phyloP scores from a whole-genome alignment of 2,113 vertebrate species.

The Panthera tigris region DNA sequence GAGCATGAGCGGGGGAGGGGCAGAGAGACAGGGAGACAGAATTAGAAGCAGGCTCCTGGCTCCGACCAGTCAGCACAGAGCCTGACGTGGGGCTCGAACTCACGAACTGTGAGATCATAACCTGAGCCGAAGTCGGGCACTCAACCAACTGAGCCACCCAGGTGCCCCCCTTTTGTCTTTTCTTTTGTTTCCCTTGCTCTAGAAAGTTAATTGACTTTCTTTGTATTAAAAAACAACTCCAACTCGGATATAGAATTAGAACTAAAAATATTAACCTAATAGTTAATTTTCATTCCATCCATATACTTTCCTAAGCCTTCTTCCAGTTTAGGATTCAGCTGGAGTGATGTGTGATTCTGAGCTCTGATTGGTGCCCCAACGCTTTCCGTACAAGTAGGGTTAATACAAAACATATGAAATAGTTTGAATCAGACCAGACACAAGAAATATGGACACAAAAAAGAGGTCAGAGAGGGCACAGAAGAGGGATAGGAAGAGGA shows the following conservation, averaged over 20 bases:
- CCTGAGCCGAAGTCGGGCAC: too few relatives aligned
- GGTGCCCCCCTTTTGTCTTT: background rate
- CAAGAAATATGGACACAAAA: background rate
- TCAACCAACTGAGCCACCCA: too few relatives aligned
- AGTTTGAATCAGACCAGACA: background rate
- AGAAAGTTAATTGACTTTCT: background rate
- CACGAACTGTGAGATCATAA: too few relatives aligned
- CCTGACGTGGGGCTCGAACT: too few relatives aligned
- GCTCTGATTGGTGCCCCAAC: background rate
- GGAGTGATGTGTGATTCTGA: background rate
- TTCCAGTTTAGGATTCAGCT: background rate
- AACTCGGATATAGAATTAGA: background rate
- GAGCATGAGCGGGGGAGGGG: too few relatives aligned
- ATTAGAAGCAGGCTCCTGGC: too few relatives aligned
- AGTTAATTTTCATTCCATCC: background rate
- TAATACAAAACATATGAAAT: background rate
- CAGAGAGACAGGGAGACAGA: too few relatives aligned
- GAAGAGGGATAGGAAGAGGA: background rate
- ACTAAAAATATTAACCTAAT: background rate
- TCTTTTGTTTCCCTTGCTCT: background rate
- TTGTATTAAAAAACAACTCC: background rate
- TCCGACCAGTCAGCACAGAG: too few relatives aligned
- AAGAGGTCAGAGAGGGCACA: background rate
- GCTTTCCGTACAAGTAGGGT: background rate
- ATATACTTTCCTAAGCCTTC: background rate